Percentiles rank a stretch among this genome's conserved stretches.
These are phyloP conservation scores for Delphinapterus leucas DNA, from an alignment of 2,113 vertebrate genomes.

Conservation along the genomic window DNA sequence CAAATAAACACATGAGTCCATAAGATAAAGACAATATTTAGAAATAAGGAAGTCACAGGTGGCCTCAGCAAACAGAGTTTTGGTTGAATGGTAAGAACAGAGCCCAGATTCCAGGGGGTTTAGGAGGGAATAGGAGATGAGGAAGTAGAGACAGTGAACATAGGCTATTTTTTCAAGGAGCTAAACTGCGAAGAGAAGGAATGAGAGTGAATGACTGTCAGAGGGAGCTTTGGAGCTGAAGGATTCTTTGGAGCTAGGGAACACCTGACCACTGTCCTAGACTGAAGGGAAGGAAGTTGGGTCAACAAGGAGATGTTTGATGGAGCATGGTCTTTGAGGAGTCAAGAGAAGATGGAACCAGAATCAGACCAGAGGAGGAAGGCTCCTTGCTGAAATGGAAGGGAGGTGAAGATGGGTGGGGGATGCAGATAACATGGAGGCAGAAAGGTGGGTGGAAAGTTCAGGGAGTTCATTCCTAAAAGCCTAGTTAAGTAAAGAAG, in stretches of 20 bases:
- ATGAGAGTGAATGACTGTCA: neutral
- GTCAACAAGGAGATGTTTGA: constrained; percentile 9
- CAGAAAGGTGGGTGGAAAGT: neutral
- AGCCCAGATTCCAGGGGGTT: neutral
- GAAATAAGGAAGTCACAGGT: constrained; percentile 18
- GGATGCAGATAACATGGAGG: neutral
- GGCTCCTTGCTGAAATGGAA: neutral
- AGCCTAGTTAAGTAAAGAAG: neutral
- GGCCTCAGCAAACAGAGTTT: constrained; percentile 1
- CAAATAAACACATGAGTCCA: neutral
- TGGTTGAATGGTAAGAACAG: constrained; percentile 11
- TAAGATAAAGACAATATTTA: constrained; percentile 17
- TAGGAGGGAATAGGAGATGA: neutral
- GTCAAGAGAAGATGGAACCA: neutral
- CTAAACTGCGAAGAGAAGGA: neutral
- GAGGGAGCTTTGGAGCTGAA: neutral
- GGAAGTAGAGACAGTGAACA: neutral
- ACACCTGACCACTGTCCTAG: neutral
- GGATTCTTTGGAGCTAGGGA: neutral
- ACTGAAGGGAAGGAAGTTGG: neutral
- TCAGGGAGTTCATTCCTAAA: neutral
- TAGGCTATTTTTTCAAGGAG: neutral
- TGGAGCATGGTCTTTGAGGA: neutral
- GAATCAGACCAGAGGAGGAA: neutral
- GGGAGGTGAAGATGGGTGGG: neutral